Evolutionary conservation across 2,888 invertebrate species (phyloP), one percentile per base, ranked within the genome.

Genomic region (Pyralis farinalis): DNA sequence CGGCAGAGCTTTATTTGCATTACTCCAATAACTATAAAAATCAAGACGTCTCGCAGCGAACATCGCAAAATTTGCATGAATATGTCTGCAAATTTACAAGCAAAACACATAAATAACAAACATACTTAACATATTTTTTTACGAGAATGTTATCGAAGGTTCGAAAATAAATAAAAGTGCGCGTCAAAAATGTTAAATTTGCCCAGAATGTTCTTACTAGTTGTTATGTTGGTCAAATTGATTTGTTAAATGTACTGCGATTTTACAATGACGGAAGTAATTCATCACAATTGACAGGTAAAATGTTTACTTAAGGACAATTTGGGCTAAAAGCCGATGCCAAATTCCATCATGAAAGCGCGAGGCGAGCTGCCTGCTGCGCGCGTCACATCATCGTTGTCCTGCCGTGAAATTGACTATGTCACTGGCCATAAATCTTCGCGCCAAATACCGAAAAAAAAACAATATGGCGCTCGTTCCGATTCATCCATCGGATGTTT

Each of bases 361-460:
- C 64, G 50, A 53, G 48, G 49, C 16, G 16, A 16, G 16, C 43
- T 54, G 55, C 58, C 57, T 51, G 39, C 27, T 28, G 39, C n/a
- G 31, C 10, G 16, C 65, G 62, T 79, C 76, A 55, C 61, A 39
- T 52, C 50, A 53, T 53, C 56, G n/a, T n/a, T n/a, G n/a, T 57
- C 69, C 63, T 61, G 69, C 80, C 85, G 73, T 79, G 73, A 86
- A 86, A 87, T 87, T 81, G 82, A 86, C 85, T 83, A 80, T 86
- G 88, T 86, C 86, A 84, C 76, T 75, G 74, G 53, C 70, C 78
- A 81, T 87, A 87, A 87, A 87, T 87, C 84, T 86, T 80, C 69
- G 52, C 66, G 64, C 57, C 67, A 58, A 76, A 70, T 65, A 56
- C 58, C 53, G 56, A 64, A 68, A 74, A 81, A 77, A 74, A 69